Conservation (phyloP, 2,888 invertebrate species). For the Rhagium mordax region DNA sequence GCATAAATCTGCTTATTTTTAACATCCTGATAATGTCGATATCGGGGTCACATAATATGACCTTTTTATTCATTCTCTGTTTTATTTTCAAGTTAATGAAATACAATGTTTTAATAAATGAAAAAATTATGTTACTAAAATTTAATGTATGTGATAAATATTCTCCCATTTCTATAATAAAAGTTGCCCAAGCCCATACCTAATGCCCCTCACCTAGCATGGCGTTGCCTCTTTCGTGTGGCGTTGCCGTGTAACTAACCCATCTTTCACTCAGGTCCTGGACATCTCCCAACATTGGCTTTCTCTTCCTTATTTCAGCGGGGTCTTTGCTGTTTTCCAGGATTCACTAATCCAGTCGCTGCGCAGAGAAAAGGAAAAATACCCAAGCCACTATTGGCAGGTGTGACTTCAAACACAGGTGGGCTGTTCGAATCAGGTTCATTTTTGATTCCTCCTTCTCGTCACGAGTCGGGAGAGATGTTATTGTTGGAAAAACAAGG, state of each 20-base stretch:
- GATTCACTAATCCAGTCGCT: constrained; percentile 84
- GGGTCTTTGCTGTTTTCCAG: constrained; percentile 89
- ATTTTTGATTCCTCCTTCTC: constrained; percentile 52
- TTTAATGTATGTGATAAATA: not conserved
- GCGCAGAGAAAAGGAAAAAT: constrained; percentile 83
- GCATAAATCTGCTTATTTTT: too few relatives aligned
- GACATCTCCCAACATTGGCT: constrained; percentile 70
- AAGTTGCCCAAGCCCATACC: constrained; percentile 12
- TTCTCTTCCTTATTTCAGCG: constrained; percentile 80
- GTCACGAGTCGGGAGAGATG: constrained; percentile 78
- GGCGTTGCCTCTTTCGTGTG: constrained; percentile 70
- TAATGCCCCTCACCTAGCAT: constrained; percentile 64
- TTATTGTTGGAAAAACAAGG: constrained; percentile 84
- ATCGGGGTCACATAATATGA: too few relatives aligned
- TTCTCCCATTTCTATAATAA: constrained; percentile 25
- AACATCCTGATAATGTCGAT: too few relatives aligned
- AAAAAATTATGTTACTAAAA: not conserved
- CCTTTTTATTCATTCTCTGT: too few relatives aligned
- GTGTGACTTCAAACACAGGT: constrained; percentile 71
- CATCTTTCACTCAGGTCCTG: constrained; percentile 68
- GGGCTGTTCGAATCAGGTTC: constrained; percentile 58
- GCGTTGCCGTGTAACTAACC: constrained; percentile 70
- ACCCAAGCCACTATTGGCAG: constrained; percentile 82
- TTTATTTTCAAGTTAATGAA: too few relatives aligned
- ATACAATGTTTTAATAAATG: not conserved